A percentile compares a stretch with the other conserved stretches of the same genome.
These are phyloP conservation scores for Python bivittatus DNA, from an alignment of 2,113 vertebrate species.

Conservation along the genomic window DNA sequence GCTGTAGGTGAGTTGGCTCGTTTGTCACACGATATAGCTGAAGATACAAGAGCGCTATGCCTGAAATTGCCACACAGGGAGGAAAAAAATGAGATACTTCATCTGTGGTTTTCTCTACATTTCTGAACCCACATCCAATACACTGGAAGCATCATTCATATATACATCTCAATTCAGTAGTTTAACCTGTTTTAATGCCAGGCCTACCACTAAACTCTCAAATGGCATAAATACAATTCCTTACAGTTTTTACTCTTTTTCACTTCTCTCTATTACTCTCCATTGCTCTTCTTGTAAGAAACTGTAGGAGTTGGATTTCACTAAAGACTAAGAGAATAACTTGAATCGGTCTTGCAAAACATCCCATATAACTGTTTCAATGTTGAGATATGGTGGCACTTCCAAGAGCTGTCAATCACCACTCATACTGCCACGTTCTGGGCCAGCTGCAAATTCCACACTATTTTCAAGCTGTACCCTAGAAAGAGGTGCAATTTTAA, in stretches of 20 bases:
- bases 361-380: neutral
- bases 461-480: neutral
- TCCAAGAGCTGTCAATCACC: neutral
- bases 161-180: neutral
- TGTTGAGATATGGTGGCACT: neutral
- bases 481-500: neutral
- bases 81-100: neutral
- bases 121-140: constrained; percentile 1
- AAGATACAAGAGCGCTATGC: constrained; percentile 91
- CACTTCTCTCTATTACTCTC: neutral
- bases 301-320: neutral
- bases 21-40: constrained; percentile 82
- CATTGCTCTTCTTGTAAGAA: neutral
- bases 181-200: neutral
- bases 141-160: neutral
- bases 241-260: neutral
- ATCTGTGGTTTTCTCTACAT: neutral
- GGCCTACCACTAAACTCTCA: neutral
- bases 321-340: neutral
- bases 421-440: neutral
- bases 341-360: neutral
- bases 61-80: constrained; percentile 63
- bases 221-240: neutral
- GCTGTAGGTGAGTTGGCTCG: constrained; percentile 84
- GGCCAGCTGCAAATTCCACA: neutral